Base-by-base conservation (phyloP, 37 sponge, comb jelly and placozoan species). In the Geodia barretti region DNA sequence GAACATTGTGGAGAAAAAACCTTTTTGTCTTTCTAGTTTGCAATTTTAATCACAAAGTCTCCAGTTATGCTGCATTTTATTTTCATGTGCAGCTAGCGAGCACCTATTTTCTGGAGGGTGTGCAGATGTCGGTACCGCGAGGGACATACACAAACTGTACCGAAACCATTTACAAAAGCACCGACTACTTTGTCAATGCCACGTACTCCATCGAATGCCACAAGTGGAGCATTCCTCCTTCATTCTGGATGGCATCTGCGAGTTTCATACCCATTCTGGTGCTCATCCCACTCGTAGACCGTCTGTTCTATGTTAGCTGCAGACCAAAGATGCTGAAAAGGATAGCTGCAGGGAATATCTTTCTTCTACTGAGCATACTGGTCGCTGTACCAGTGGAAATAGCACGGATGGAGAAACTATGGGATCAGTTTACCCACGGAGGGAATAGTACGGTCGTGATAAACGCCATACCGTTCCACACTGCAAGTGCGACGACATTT, bases 211-310 rank as follows among this genome's bases (percentile, higher is more conserved):
- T 64, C 5, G 65, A 64, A 7, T 64, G 65, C n/a, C 29, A 64
- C 4, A 24, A 24, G 7, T 64, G 65, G 65, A 64, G 20, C 25
- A 26, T 64, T 7, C 65, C 65, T 23, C 65, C 65, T 7, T 64
- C 65, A 7, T n/a, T 64, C 65, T 64, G 65, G 65, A 23, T 64
- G 29, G 25, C 24, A 23, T 7, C 20, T 23, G n/a, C 65, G 5
- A 64, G 20, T 26, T 5, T 64, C 20, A 7, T 31, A 30, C 72
- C 40, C 36, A 70, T 70, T 29, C 21, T 70, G 38, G 7, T 70
- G 38, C 23, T 70, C 5, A 35, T 70, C 29, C 72, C 72, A 38
- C 72, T 70, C 32, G 21, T 70, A 33, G 72, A 70, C 40, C 36
- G 40, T 29, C 8, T 70, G 8, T 4, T 70, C 29, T 70, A 38